Evolutionary conservation across 2,888 invertebrate genomes (phyloP).

Genomic region (Tiphia femorata): DNA sequence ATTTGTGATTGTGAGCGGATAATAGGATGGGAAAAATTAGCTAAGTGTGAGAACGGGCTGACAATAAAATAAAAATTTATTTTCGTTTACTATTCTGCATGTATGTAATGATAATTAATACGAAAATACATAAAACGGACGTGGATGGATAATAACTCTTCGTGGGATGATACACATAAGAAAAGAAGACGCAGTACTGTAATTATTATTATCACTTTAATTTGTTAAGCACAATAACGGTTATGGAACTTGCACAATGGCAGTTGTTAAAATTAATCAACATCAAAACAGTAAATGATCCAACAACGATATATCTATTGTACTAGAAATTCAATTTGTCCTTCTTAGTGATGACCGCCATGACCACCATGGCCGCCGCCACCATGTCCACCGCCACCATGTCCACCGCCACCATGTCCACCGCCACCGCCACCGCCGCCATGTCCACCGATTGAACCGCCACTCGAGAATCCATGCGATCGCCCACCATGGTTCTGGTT

Average conservation of each 20-base stretch:
- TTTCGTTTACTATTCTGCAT: too few species aligned
- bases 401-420: too few species aligned
- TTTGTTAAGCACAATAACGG: constrained; percentile 5
- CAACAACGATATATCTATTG: constrained; percentile 22
- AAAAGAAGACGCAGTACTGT: too few species aligned
- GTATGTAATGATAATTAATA: too few species aligned
- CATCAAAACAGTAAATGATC: constrained; percentile 22
- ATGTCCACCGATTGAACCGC: constrained; percentile 1
- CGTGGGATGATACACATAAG: too few species aligned
- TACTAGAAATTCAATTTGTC: background rate
- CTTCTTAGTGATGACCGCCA: background rate
- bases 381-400: background rate
- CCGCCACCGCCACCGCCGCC: background rate
- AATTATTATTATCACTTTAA: background rate
- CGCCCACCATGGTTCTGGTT: constrained; percentile 73
- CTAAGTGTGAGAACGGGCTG: too few species aligned
- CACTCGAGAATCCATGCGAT: constrained; percentile 61
- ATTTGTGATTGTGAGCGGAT: too few species aligned
- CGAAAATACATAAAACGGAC: too few species aligned
- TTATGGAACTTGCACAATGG: constrained; percentile 9
- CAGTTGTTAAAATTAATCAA: constrained; percentile 41
- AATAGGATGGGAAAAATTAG: too few species aligned
- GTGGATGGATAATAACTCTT: too few species aligned
- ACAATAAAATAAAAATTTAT: too few species aligned
- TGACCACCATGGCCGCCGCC: constrained; percentile 1